Conservation (phyloP, 2,888 invertebrate species). For the Cotesia congregata region DNA sequence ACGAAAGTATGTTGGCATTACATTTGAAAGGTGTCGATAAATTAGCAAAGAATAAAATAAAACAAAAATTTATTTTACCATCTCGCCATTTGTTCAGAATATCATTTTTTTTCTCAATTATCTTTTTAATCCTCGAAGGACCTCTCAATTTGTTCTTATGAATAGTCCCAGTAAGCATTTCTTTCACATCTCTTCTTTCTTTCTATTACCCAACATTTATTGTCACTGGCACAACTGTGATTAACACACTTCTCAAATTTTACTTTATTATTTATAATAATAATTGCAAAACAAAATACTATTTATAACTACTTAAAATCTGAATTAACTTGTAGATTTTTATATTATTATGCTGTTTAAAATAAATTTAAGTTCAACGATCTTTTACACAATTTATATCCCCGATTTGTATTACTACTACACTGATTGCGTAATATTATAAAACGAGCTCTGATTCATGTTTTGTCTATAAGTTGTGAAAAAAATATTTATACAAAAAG, state of each 20-base stretch:
- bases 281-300: not conserved
- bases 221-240: not conserved
- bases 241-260: not conserved
- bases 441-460: not conserved
- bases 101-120: conserved; percentile 71
- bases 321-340: not conserved
- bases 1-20: not conserved
- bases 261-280: not conserved
- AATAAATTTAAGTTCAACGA: conserved; percentile 30
- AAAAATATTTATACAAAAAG: conserved; percentile 8
- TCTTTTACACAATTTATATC: conserved; percentile 7
- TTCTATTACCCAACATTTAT: conserved; percentile 12
- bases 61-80: conserved; percentile 65
- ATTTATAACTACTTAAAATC: not conserved
- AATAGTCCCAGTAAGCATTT: conserved; percentile 50
- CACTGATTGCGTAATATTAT: conserved; percentile 20
- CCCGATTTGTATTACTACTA: conserved; percentile 4
- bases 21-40: not conserved
- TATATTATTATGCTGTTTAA: not conserved
- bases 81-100: conserved; percentile 72
- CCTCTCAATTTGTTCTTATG: conserved; percentile 66
- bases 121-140: conserved; percentile 70
- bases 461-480: not conserved
- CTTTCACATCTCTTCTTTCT: conserved; percentile 43
- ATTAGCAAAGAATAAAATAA: not conserved